phyloP scores from a whole-genome alignment of 2,797 vertebrate species.

The Spinus pinus region DNA sequence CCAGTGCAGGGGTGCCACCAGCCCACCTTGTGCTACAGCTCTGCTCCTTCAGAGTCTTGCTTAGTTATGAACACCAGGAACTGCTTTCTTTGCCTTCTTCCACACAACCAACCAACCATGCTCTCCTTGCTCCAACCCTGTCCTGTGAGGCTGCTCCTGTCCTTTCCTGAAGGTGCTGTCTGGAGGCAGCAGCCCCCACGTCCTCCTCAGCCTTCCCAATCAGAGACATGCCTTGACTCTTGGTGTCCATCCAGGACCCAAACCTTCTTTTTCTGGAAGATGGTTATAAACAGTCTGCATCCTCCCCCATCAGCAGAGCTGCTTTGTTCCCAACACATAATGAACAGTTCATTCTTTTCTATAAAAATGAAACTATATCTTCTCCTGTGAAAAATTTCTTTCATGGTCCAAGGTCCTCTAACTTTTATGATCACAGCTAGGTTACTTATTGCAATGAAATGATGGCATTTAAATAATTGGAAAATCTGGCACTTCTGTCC shows the following conservation, averaged over 20 bases:
- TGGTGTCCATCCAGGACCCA: neutral
- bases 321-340: rapidly evolving
- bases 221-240: neutral
- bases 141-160: neutral
- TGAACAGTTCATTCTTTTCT: rapidly evolving
- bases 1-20: neutral
- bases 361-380: neutral
- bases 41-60: neutral
- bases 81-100: neutral
- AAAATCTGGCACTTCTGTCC: neutral
- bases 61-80: neutral
- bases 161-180: neutral
- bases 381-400: neutral
- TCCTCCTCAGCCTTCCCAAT: rapidly evolving
- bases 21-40: neutral
- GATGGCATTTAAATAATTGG: neutral
- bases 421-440: neutral
- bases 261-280: neutral
- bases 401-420: neutral
- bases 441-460: neutral
- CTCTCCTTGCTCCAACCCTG: neutral
- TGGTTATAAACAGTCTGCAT: rapidly evolving
- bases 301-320: neutral
- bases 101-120: rapidly evolving
- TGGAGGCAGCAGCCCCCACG: rapidly evolving